Base-by-base conservation (phyloP, 30 jellyfish, hydroid and myxozoan genomes). In the Hydractinia symbiolongicarpus region DNA sequence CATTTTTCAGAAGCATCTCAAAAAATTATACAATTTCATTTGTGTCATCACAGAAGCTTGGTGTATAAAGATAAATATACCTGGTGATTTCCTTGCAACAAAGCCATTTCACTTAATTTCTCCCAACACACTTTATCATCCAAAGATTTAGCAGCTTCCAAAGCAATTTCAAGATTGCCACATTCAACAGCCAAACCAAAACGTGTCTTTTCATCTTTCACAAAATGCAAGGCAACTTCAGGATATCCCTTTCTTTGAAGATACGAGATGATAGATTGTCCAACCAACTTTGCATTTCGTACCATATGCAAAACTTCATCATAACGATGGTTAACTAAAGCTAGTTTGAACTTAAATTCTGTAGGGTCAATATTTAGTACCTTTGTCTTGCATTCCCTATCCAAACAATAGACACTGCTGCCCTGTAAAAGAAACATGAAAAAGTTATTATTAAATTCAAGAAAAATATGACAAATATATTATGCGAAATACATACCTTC, bases 141-240 rank as follows among this genome's bases (percentile, higher is more conserved):
- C 61, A 92, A 54, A 7, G 96, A 81, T 76, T 92, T 92, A 7
- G 98, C 98, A n/a, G 98, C 96, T 79, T 92, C 98, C 9, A 92
- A 89, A 14, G 98, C 98, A 67, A 90, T 83, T 86, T 91, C 97
- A 1, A 91, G 91, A 81, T 92, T 92, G 5, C 95, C 94, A 60
- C 99, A 94, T 72, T 94, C 96, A 72, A 94, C 54, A 13, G 96
- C 95, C 66, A 94, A 72, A 50, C 94, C 95, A 67, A 94, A 94
- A 66, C 96, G 78, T 55, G 96, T 87, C 54, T 84, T 81, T 51
- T 94, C 95, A 62, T 94, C 99, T 81, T 94, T 94, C 0, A 94
- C 96, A 85, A 87, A 94, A 80, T 94, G 99, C 21, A 94, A 85
- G 10, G 99, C 99, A 61, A 94, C 97, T 86, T 94, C 99, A 10